Conservation (phyloP, 2,113 vertebrate species). For the Crotalus horridus region DNA sequence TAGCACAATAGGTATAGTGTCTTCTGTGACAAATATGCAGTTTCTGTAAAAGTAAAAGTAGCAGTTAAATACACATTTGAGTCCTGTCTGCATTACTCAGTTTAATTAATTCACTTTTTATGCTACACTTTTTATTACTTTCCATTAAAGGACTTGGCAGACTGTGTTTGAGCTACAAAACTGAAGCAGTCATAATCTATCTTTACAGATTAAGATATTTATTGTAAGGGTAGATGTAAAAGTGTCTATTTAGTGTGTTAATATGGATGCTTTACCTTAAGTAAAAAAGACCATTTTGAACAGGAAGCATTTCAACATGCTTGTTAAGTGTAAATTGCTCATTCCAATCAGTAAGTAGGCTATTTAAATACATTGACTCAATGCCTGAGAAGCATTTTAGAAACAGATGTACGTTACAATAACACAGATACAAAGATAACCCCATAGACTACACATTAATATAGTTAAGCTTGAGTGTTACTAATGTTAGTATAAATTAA, state of each 20-base stretch:
- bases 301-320: conserved; percentile 33
- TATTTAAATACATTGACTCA: conserved; percentile 8
- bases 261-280: conserved; percentile 3
- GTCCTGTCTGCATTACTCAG: conserved; percentile 69
- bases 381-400: conserved; percentile 23
- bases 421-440: conserved; percentile 22
- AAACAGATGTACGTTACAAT: conserved; percentile 32
- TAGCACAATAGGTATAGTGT: conserved; percentile 50
- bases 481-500: neutral
- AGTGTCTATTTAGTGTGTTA: conserved; percentile 22
- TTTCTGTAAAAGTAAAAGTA: conserved; percentile 67
- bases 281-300: conserved; percentile 14
- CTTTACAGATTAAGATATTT: conserved; percentile 51
- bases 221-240: conserved; percentile 35
- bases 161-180: conserved; percentile 51
- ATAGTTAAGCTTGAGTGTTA: neutral
- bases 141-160: conserved; percentile 72
- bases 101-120: conserved; percentile 74
- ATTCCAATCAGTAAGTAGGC: conserved; percentile 19
- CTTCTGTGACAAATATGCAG: conserved; percentile 72
- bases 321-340: conserved; percentile 25
- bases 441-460: neutral
- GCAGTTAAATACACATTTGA: conserved; percentile 67
- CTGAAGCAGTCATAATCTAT: conserved; percentile 32
- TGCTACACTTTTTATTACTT: conserved; percentile 77